A percentile compares a stretch with the other conserved stretches of the same genome.
phyloP scores from a whole-genome alignment of 2,113 vertebrate species.

The Maylandia zebra region DNA sequence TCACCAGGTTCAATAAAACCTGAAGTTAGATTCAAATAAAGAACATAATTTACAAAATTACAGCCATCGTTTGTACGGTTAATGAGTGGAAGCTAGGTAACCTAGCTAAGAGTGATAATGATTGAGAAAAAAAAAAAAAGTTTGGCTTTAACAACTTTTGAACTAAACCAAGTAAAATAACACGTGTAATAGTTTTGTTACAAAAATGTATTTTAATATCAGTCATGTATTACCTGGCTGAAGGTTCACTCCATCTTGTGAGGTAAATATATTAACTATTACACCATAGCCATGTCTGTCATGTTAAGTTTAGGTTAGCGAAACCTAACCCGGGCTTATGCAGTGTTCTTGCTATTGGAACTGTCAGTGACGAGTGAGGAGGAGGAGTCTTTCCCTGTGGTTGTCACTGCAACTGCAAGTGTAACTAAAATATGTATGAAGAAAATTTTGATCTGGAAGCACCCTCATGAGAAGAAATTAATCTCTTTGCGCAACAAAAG shows the following conservation, averaged over 20 bases:
- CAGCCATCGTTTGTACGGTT: too few species aligned
- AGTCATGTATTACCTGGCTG: background rate
- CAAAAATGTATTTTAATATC: background rate
- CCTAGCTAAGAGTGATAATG: background rate
- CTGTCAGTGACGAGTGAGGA: background rate
- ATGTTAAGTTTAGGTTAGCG: background rate
- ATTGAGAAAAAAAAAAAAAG: rapidly evolving
- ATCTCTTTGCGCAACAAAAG: background rate
- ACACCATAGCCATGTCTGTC: too few species aligned
- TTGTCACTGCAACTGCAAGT: background rate
- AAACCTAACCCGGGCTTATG: rapidly evolving
- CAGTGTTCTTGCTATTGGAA: background rate
- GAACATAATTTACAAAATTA: background rate
- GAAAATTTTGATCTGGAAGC: background rate
- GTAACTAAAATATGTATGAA: background rate
- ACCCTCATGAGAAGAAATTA: background rate
- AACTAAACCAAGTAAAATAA: background rate
- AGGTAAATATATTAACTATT: background rate
- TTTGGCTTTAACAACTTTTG: background rate
- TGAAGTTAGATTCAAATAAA: background rate
- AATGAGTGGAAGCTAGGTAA: background rate
- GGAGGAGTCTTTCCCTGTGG: background rate
- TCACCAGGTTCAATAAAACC: background rate
- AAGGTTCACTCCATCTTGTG: background rate
- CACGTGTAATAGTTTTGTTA: background rate